Conservation (phyloP, 2,797 vertebrate genomes). For the Lepus townsendii region DNA sequence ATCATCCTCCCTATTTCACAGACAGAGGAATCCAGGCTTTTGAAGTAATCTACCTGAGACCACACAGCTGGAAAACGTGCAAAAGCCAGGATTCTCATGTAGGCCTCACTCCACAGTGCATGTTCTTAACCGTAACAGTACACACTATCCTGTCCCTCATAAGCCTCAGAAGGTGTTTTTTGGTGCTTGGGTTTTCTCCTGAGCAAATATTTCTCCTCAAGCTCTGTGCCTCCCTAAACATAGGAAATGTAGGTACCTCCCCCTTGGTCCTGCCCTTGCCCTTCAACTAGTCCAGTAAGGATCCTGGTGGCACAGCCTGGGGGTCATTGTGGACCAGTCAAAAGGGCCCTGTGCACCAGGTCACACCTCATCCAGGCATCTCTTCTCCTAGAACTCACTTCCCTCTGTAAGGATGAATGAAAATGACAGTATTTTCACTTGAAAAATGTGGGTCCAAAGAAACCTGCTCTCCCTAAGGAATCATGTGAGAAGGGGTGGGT, state of each 20-base stretch:
- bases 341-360: neutral
- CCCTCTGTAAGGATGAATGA: neutral
- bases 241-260: neutral
- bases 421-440: neutral
- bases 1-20: constrained; percentile 6
- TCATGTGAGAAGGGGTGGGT: rapidly evolving
- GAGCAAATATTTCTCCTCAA: neutral
- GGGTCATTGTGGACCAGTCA: neutral
- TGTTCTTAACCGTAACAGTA: neutral
- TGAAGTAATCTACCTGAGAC: neutral
- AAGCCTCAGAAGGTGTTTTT: neutral
- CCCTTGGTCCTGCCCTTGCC: neutral
- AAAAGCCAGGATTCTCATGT: constrained; percentile 40
- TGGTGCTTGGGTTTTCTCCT: neutral
- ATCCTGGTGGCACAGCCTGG: too few relatives aligned
- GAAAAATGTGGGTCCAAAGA: neutral
- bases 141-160: neutral
- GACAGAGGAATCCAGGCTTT: neutral
- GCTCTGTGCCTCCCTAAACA: neutral
- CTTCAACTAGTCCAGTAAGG: too few relatives aligned
- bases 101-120: neutral
- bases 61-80: neutral
- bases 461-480: neutral
- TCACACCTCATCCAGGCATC: neutral
- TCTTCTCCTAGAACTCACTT: constrained; percentile 31